Conservation (phyloP, 37 sponge, comb jelly and placozoan genomes). For the Chondrosia reniformis region DNA sequence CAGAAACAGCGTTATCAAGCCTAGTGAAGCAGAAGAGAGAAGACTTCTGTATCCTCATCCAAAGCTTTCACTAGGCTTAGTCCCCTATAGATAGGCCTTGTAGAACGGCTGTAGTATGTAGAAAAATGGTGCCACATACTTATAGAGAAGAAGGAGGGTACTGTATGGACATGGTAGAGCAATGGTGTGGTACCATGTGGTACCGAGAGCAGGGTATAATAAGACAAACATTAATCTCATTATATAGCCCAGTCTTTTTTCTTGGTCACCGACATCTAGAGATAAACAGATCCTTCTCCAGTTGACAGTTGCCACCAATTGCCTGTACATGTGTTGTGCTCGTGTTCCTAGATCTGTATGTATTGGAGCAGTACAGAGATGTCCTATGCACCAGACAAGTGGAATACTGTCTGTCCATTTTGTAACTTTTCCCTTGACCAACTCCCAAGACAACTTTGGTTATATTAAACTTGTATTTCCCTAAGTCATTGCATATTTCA, state of each 20-base stretch:
- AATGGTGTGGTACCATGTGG: conserved; percentile 64
- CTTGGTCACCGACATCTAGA: neutral
- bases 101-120: neutral
- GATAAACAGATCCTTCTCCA: neutral
- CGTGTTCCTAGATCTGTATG: conserved; percentile 29
- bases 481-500: too few species aligned
- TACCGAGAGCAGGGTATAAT: conserved; percentile 72
- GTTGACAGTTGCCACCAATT: neutral
- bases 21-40: too few species aligned
- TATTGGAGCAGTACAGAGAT: conserved; percentile 64
- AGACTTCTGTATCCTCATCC: neutral
- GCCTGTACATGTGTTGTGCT: too few species aligned
- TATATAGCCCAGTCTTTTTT: neutral
- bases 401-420: conserved; percentile 71
- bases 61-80: neutral
- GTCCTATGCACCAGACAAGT: conserved; percentile 52
- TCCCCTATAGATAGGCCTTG: neutral
- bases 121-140: conserved; percentile 33
- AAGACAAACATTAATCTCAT: conserved; percentile 11
- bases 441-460: neutral
- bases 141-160: conserved; percentile 70
- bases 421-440: conserved; percentile 45
- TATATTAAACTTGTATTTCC: neutral
- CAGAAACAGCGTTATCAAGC: too few species aligned
- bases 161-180: conserved; percentile 56